Evolutionary conservation across 2,888 invertebrate genomes (phyloP).

Genomic region (Adelognathus sp.): DNA sequence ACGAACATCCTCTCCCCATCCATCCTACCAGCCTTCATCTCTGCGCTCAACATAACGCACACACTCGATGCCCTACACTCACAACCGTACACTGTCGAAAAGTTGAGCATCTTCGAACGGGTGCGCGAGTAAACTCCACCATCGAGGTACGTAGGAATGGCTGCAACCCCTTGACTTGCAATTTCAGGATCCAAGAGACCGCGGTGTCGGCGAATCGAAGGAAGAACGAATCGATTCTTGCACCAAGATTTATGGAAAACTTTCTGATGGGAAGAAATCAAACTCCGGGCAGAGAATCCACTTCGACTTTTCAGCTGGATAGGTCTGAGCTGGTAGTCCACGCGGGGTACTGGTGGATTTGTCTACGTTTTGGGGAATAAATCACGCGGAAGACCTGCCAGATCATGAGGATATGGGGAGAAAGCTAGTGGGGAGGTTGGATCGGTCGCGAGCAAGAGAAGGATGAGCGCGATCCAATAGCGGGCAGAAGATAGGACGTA

Average conservation of each 20-base stretch:
- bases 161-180: not conserved
- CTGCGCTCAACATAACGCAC: constrained; percentile 2
- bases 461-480: constrained; percentile 3
- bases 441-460: not conserved
- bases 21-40: not conserved
- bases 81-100: not conserved
- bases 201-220: not conserved
- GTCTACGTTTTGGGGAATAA: constrained; percentile 43
- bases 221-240: not conserved
- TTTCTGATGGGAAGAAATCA: constrained; percentile 13
- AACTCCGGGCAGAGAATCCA: not conserved
- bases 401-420: constrained; percentile 5
- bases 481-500: constrained; percentile 27
- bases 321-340: not conserved
- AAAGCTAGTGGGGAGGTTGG: not conserved
- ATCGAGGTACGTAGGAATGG: not conserved
- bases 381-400: constrained; percentile 19
- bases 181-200: not conserved
- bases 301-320: not conserved
- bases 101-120: not conserved
- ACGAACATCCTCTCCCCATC: constrained; percentile 16
- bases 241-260: constrained; percentile 2
- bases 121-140: not conserved
- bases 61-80: not conserved
- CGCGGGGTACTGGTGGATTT: constrained; percentile 19